Evolutionary conservation across 1,140 invertebrate genomes (phyloP), one percentile per base, ranked within the genome.

Genomic region (Meloidogyne hapla): DNA sequence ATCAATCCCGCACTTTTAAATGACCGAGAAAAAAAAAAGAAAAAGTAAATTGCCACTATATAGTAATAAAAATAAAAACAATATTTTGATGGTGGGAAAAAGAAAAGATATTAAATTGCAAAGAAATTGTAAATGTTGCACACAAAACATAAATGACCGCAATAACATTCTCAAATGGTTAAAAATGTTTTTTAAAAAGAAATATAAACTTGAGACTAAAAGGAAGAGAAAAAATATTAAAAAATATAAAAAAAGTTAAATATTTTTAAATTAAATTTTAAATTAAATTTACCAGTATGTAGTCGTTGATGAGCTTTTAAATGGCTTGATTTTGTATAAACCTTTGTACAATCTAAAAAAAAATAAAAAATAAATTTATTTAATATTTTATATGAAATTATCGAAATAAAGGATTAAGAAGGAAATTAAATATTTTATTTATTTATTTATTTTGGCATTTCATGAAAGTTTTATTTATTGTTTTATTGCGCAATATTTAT

Each of bases 281-380:
- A 38, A n/a, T 3, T 45, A 62, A 12, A 80, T 90, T 92, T 90
- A 97, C 95, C 95, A 90, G 95, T 97, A 87, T 98, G 95, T 88
- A 96, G 95, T 87, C 96, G 91, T 89, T 97, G 94, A 90, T 98
- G 96, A 72, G 95, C 95, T 89, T 98, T 98, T 13, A 98, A 90
- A 89, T 98, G 96, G 80, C 95, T 98, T 89, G 94, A 96, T 91
- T 98, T 98, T 65, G 95, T 98, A 89, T 98, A 98, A 62, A 97
- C 94, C 90, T 98, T 98, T 83, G 92, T 92, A 89, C 96, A 98
- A 85, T 94, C 95, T 94, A 90, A 62, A 85, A 84, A 45, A n/a
- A n/a, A n/a, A 56, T 6, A 6, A n/a, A n/a, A 56, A 45, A 45
- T 45, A 15, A 45, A 4, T 42, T 8, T 42, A 12, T 42, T 42